Percentiles rank a stretch among this genome's conserved stretches.
Conservation (phyloP, 2,888 invertebrate genomes). For the Conus canariensis region DNA sequence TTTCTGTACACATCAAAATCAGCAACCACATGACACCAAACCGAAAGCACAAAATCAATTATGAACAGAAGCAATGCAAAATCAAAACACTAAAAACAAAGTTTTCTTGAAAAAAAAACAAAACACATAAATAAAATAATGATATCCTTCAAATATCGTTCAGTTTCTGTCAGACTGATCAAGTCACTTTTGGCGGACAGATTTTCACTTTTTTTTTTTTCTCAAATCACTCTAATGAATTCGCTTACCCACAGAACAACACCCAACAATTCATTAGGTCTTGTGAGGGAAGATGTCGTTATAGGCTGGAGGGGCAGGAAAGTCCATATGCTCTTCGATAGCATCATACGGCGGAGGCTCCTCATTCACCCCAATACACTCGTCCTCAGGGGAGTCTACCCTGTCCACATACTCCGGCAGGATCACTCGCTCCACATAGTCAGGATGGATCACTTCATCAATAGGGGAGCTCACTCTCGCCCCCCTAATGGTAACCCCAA, state of each 20-base stretch:
- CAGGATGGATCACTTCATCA: neutral
- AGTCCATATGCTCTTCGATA: neutral
- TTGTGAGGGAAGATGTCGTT: neutral
- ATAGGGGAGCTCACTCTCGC: neutral
- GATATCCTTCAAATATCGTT: too few relatives aligned
- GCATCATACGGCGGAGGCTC: neutral
- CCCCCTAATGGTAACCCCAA: neutral
- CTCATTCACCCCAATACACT: neutral
- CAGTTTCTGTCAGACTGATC: neutral
- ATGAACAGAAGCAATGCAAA: neutral
- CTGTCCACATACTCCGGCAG: neutral
- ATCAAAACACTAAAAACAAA: neutral
- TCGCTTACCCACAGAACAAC: neutral
- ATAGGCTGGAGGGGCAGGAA: neutral
- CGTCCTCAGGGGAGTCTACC: neutral
- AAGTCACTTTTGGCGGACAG: slow-evolving; percentile 8
- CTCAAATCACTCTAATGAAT: neutral
- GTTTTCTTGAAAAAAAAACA: neutral
- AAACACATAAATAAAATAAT: neutral
- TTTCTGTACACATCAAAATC: neutral
- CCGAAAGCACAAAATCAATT: too few relatives aligned
- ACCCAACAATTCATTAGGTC: neutral
- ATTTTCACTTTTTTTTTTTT: neutral
- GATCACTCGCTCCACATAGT: neutral
- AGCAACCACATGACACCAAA: neutral